Base-by-base conservation (phyloP, 2,797 vertebrate species). In the Crenuchus spilurus region DNA sequence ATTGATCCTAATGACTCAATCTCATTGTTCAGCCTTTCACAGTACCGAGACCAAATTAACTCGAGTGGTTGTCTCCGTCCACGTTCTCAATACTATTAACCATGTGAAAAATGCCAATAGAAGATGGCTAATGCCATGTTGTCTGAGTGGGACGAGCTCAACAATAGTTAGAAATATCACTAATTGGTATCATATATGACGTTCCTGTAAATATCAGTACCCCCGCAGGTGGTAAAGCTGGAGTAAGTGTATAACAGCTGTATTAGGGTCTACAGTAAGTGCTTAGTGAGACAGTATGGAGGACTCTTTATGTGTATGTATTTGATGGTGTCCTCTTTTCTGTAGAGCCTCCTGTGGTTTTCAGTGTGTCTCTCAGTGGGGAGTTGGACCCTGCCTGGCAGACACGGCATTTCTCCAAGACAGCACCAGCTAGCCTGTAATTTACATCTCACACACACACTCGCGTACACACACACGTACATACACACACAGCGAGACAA, bases 371-470 rank as follows among this genome's bases (percentile, higher is more conserved):
- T 79, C 82, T 79, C 52, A 28, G 82, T 75, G 68, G 82, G 84
- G 79, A 82, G 81, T 80, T 77, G 80, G 82, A 82, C 80, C 72
- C 79, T 71, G 75, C 76, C 66, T 79, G 79, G 74, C 77, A 84
- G 72, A 82, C 82, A 74, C 77, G 77, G 70, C 74, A 75, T 77
- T 82, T 80, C 75, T 82, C 75, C 66, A 77, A 75, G 77, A 70
- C 75, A 83, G 72, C 74, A 81, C 31, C 51, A 84, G 79, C 84
- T 80, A 85, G 78, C 79, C 80, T 84, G 78, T 84, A 85, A 84
- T 85, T 85, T 85, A 76, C 82, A 80, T 84, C 79, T 73, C 81
- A 78, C 74, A 62, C 75, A 72, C 72, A 70, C 66, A 42, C 61
- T 18, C 48, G 9, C 24, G 24, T 37, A 74, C 61, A 28, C 66